Conservation (phyloP, 1,140 invertebrate genomes). For the Drosophila mayri region DNA sequence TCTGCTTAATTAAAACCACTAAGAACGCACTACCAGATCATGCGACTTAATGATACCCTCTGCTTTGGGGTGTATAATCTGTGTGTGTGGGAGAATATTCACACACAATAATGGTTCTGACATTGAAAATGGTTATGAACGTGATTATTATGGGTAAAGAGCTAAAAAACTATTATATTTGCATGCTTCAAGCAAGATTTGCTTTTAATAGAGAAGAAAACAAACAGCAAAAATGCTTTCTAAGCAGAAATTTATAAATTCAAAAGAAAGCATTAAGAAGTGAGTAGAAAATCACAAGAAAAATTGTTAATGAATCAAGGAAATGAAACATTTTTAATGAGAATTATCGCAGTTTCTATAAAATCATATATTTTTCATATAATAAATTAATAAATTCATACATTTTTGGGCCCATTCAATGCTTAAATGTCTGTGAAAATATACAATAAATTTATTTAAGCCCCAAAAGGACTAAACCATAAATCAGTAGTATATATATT, state of each 20-base stretch:
- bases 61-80: background rate
- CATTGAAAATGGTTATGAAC: conserved; percentile 16
- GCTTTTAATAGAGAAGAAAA: background rate
- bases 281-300: background rate
- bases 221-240: background rate
- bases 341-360: background rate
- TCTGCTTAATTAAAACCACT: conserved; percentile 66
- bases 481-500: background rate
- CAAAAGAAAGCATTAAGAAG: background rate
- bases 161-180: background rate
- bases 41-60: conserved; percentile 16
- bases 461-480: background rate
- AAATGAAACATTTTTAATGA: background rate
- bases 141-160: background rate
- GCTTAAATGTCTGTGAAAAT: background rate
- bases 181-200: background rate
- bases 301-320: background rate
- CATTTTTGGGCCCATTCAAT: background rate
- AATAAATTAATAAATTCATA: no score
- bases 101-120: background rate
- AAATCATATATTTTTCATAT: background rate
- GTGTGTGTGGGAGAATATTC: background rate
- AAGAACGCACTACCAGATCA: conserved; percentile 8
- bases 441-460: no score
- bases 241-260: background rate